Evolutionary conservation across 1,140 invertebrate species (phyloP), one percentile per base, ranked within the genome.

Genomic region (Teleogryllus occipitalis): DNA sequence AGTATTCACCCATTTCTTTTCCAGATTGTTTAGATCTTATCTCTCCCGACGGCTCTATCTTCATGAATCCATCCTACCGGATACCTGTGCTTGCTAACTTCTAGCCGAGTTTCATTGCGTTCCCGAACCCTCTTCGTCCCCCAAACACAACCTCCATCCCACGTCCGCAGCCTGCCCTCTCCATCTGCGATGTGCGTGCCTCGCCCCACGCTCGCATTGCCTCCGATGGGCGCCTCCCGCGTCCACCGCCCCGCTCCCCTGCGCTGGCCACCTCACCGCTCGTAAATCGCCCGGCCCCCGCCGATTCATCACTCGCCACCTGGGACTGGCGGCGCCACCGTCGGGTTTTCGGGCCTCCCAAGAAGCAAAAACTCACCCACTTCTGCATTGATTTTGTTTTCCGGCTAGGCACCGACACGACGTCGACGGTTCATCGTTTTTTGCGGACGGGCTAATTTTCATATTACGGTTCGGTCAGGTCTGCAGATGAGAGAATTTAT

Each of bases 341-440:
- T 65, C 54, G 54, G 54, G 18, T 65, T 65, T 65, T 18, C 54
- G 54, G 18, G 27, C 10, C 54, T 7, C 18, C 54, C 54, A 65
- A 65, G 54, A 65, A 65, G 54, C 54, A 65, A 65, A 65, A 65
- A 65, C 54, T 65, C 54, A 7, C 54, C 7, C 54, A 65, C 54
- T 65, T 65, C 54, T 65, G 54, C 54, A 65, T 65, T 65, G 54
- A 65, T 65, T 65, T 65, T 65, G 54, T 65, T 65, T 65, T 65
- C 54, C 54, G 54, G 18, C 10, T 18, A 2, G 54, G 10, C 54
- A 7, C 54, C 54, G 10, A 65, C 54, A 1, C 10, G 7, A 65
- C 18, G 54, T 39, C 54, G 54, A 18, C 54, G 10, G 54, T 65
- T 10, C 10, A 18, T 65, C 54, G 54, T 65, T 65, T 65, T 65